Percentiles rank a stretch among this genome's conserved stretches.
phyloP scores from a whole-genome alignment of 2,888 invertebrate species.

The Microdon myrmicae region DNA sequence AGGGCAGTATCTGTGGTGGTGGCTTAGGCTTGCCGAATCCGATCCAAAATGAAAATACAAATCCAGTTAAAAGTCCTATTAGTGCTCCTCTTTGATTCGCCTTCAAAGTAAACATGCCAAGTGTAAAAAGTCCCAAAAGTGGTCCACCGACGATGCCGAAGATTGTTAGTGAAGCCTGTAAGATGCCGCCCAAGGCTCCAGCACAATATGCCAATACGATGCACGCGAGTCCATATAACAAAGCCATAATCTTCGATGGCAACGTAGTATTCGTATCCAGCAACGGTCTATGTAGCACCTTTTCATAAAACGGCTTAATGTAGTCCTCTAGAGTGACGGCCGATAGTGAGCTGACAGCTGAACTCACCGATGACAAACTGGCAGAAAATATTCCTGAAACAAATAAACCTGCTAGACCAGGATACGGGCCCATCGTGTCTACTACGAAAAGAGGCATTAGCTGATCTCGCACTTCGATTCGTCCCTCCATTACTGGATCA shows the following conservation, averaged over 20 bases:
- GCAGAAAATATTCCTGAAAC: slow-evolving; percentile 93
- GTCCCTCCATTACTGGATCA: slow-evolving; percentile 76
- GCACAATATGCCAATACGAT: slow-evolving; percentile 85
- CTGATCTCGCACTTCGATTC: slow-evolving; percentile 78
- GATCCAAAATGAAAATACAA: slow-evolving; percentile 80
- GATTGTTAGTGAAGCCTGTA: slow-evolving; percentile 85
- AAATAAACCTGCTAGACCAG: slow-evolving; percentile 89
- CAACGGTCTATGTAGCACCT: slow-evolving; percentile 65
- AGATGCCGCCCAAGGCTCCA: slow-evolving; percentile 81
- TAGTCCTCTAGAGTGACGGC: slow-evolving; percentile 92
- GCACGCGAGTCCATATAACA: slow-evolving; percentile 79
- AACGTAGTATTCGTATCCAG: slow-evolving; percentile 68
- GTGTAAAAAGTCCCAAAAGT: slow-evolving; percentile 81
- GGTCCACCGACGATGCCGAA: slow-evolving; percentile 91
- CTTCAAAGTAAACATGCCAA: slow-evolving; percentile 83
- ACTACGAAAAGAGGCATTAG: slow-evolving; percentile 83
- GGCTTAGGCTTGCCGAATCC: slow-evolving; percentile 86
- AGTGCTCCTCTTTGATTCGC: slow-evolving; percentile 81
- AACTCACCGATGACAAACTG: slow-evolving; percentile 89
- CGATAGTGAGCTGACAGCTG: slow-evolving; percentile 88
- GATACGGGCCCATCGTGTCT: slow-evolving; percentile 77
- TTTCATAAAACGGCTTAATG: slow-evolving; percentile 70
- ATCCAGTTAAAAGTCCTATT: slow-evolving; percentile 73
- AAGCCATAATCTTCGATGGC: slow-evolving; percentile 76
- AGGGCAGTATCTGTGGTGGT: slow-evolving; percentile 69